phyloP scores from a whole-genome alignment of 2,888 invertebrate genomes.

The Pseudococcus viburni region DNA sequence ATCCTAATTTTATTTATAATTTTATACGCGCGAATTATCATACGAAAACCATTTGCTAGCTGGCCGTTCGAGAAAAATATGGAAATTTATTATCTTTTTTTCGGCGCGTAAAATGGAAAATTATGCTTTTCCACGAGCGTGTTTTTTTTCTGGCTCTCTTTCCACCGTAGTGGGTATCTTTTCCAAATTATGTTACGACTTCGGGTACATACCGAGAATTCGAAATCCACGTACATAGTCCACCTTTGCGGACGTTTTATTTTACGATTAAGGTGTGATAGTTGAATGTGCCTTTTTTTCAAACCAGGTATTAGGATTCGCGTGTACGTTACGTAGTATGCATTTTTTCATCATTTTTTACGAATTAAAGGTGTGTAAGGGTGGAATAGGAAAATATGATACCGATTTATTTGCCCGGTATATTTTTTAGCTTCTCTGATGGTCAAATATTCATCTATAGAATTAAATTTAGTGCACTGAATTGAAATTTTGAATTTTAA shows the following conservation, averaged over 20 bases:
- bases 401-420: not conserved
- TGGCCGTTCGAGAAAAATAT: conserved; percentile 36
- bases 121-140: conserved; percentile 39
- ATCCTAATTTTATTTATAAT: conserved; percentile 57
- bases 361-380: not conserved
- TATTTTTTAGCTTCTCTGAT: not conserved
- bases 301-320: not conserved
- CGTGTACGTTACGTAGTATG: not conserved
- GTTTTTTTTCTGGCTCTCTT: conserved; percentile 14
- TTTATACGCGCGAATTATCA: conserved; percentile 48
- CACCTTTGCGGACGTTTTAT: not conserved
- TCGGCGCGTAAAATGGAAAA: conserved; percentile 57
- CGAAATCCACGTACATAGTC: not conserved
- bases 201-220: not conserved
- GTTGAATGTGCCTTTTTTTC: not conserved
- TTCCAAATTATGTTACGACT: conserved; percentile 3
- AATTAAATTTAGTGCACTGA: too few relatives aligned
- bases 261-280: conserved; percentile 4
- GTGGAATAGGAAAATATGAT: not conserved
- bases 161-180: not conserved
- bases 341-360: not conserved
- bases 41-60: conserved; percentile 60
- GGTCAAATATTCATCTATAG: not conserved
- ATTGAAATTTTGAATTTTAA: not conserved
- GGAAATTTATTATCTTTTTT: conserved; percentile 59